Conservation (phyloP, 2,888 invertebrate species). For the Boloria selene region DNA sequence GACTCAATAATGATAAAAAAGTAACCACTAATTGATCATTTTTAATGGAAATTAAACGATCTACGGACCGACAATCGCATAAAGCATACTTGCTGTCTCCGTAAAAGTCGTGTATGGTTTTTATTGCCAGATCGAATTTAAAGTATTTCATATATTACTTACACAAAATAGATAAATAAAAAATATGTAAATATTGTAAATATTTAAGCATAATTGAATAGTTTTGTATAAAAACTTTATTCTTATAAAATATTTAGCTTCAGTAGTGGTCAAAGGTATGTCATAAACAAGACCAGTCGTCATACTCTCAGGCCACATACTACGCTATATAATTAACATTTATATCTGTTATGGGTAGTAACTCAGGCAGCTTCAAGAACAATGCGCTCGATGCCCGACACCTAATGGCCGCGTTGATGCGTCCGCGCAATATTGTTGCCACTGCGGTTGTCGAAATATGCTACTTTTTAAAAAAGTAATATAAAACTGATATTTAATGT, state of each 20-base stretch:
- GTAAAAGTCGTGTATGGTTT: slow-evolving; percentile 77
- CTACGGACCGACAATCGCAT: slow-evolving; percentile 58
- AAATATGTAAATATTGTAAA: not conserved
- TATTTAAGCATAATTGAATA: not conserved
- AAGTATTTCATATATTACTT: slow-evolving; percentile 69
- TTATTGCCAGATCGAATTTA: slow-evolving; percentile 64
- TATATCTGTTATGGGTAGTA: slow-evolving; percentile 70
- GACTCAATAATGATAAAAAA: slow-evolving; percentile 44
- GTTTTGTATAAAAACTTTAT: not conserved
- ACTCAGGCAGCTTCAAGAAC: slow-evolving; percentile 68
- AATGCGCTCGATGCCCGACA: slow-evolving; percentile 68
- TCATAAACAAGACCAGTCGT: slow-evolving; percentile 66
- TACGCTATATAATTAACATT: slow-evolving; percentile 76
- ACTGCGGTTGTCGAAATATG: slow-evolving; percentile 22
- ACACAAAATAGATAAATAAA: slow-evolving; percentile 48
- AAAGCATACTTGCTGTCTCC: slow-evolving; percentile 70
- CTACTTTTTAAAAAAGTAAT: slow-evolving; percentile 11
- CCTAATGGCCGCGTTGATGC: slow-evolving; percentile 67
- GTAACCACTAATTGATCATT: slow-evolving; percentile 61
- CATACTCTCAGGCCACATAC: slow-evolving; percentile 61
- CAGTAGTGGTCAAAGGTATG: slow-evolving; percentile 49
- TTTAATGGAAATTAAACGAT: slow-evolving; percentile 66
- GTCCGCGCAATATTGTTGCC: slow-evolving; percentile 58
- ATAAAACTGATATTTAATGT: not conserved
- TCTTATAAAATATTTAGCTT: slow-evolving; percentile 12